Evolutionary conservation across 2,113 vertebrate genomes (phyloP).

Genomic region (pig (Sus scrofa)): T2T-Sscrofa CM000816.6:65318501-65319000

Average conservation of each 20-base stretch:
- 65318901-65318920: background rate
- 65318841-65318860: background rate
- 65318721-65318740: slow-evolving; percentile 32
- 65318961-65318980: background rate
- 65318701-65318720: background rate
- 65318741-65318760: background rate
- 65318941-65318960: background rate
- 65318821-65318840: background rate
- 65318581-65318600: slow-evolving; percentile 38
- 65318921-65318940: no score
- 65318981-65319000: background rate
- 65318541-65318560: background rate
- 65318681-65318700: slow-evolving; percentile 33
- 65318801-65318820: background rate
- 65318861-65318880: background rate
- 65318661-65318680: background rate
- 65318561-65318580: background rate
- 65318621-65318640: background rate
- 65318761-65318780: background rate
- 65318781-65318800: background rate
- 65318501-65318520: background rate
- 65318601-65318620: background rate
- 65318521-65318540: background rate
- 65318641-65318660: background rate
- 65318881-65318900: background rate